phyloP scores from a whole-genome alignment of 1,140 invertebrate species.

The Dolichoris vasculosae region DNA sequence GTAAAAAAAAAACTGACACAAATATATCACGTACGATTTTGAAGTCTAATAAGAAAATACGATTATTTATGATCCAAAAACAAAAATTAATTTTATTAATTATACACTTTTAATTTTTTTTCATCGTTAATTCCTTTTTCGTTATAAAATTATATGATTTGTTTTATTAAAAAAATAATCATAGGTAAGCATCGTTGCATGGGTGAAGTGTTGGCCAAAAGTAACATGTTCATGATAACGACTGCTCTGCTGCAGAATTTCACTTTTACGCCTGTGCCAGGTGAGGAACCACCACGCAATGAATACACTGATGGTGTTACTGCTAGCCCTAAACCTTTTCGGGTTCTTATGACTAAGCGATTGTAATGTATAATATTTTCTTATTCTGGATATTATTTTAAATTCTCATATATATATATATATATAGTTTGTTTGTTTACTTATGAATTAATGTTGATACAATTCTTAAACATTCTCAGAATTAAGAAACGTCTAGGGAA shows the following conservation, averaged over 20 bases:
- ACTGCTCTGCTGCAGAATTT: slow-evolving; percentile 87
- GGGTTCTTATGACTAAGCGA: slow-evolving; percentile 78
- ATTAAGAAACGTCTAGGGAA: not conserved
- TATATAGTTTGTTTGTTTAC: not conserved
- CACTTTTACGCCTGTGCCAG: slow-evolving; percentile 79
- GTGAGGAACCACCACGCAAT: slow-evolving; percentile 78
- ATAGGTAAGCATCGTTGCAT: slow-evolving; percentile 87
- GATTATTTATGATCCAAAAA: slow-evolving; percentile 15
- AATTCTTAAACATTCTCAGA: slow-evolving; percentile 17
- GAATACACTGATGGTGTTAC: slow-evolving; percentile 84
- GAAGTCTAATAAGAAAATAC: not conserved
- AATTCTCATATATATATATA: not conserved
- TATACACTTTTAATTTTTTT: slow-evolving; percentile 43
- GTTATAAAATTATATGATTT: not conserved
- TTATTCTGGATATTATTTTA: too few relatives aligned
- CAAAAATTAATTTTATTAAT: slow-evolving; percentile 45
- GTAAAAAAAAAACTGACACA: not conserved
- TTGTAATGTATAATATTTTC: slow-evolving; percentile 51
- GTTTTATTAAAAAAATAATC: not conserved
- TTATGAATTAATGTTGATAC: slow-evolving; percentile 12
- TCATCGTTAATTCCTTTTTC: slow-evolving; percentile 1
- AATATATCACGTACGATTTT: not conserved
- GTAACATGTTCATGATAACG: slow-evolving; percentile 90
- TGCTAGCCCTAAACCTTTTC: slow-evolving; percentile 81
- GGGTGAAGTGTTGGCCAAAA: slow-evolving; percentile 87